Conservation (phyloP, 2,797 vertebrate genomes). For the Xerus rutilus region DNA sequence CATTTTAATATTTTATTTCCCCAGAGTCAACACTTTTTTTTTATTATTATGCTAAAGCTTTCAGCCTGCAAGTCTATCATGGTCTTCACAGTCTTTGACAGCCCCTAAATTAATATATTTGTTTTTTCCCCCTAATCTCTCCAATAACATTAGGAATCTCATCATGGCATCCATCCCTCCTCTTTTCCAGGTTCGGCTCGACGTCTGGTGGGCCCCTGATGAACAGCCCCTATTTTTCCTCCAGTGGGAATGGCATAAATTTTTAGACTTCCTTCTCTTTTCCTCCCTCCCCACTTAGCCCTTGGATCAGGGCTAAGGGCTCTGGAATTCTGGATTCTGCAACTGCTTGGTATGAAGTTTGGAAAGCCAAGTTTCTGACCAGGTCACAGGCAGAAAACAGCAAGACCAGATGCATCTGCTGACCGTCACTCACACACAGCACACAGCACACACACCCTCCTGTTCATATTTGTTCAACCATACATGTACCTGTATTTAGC, state of each 20-base stretch:
- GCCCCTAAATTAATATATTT: constrained; percentile 53
- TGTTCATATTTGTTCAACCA: constrained; percentile 58
- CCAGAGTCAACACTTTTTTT: background rate
- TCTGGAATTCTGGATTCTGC: constrained; percentile 73
- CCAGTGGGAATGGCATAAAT: constrained; percentile 75
- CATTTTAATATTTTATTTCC: constrained; percentile 61
- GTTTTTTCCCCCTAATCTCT: background rate
- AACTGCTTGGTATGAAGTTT: constrained; percentile 66
- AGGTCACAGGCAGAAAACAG: constrained; percentile 71
- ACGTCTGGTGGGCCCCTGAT: constrained; percentile 72
- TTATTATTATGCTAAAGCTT: constrained; percentile 26
- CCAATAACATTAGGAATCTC: background rate
- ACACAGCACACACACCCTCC: background rate
- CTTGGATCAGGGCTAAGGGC: constrained; percentile 4
- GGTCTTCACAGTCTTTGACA: constrained; percentile 46
- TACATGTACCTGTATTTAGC: constrained; percentile 75
- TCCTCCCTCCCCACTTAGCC: background rate
- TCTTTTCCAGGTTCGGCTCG: constrained; percentile 81
- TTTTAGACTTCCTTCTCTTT: constrained; percentile 71
- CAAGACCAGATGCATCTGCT: constrained; percentile 57
- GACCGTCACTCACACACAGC: background rate
- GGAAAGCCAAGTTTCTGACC: constrained; percentile 60
- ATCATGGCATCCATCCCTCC: background rate
- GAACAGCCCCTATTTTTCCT: constrained; percentile 72
- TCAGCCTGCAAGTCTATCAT: constrained; percentile 17